Evolutionary conservation across 2,888 invertebrate genomes (phyloP), one percentile per base, ranked within the genome.

Genomic region (Ornithoptera priamus): DNA sequence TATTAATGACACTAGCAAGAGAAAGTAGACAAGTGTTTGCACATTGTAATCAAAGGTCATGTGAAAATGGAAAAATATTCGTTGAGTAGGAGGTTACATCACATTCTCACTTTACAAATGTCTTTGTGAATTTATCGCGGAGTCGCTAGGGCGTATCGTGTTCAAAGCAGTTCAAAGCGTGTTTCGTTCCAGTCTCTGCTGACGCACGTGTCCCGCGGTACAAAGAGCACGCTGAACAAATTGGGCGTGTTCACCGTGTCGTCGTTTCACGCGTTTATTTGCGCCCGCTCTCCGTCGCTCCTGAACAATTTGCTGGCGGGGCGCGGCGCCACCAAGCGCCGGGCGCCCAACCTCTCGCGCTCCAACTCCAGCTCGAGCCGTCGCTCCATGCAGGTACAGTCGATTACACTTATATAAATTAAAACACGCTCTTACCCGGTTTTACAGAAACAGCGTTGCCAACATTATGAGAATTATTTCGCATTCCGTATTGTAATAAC

Each of bases 241-340:
- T 94, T 99, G 82, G 99, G 99, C 72, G 98, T 99, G 80, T 99
- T 99, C 94, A 99, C 98, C 67, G 99, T 99, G 78, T 99, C 98
- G 70, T 98, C 98, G 76, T 98, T 99, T 94, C 99, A 99, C 90
- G 99, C 99, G 76, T 98, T 98, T 89, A 98, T 99, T 80, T 98
- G 98, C 89, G 98, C 99, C 71, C 95, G 99, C 75, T 98, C 98
- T 81, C 99, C 99, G 57, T 98, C 97, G 69, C 93, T 98, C 80
- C 94, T 98, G 76, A 98, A 97, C 93, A 98, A 98, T 90, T 93
- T 98, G 82, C 93, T 98, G 80, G 97, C 97, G 58, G 97, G 97
- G 67, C 94, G 97, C 74, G 97, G 98, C 59, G 97, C 97, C 71
- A 98, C 98, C 72, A 97, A 98, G 86, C 94, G 98, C 65, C 93